phyloP scores from a whole-genome alignment of 2,113 vertebrate species.

The Oncorhynchus kisutch region DNA sequence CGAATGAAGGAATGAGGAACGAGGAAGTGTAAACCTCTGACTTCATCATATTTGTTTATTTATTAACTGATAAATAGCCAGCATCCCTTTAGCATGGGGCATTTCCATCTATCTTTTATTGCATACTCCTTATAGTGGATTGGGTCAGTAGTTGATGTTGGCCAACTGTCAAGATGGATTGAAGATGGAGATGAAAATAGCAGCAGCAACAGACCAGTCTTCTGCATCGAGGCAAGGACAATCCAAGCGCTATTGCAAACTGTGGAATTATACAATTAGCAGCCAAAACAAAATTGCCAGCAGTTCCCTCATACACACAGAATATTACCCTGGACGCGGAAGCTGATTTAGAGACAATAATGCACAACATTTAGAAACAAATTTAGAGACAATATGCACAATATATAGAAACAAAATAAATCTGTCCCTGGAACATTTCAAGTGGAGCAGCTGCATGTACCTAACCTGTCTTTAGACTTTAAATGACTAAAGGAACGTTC shows the following conservation, averaged over 20 bases:
- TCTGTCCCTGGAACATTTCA: conserved; percentile 25
- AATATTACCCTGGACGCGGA: conserved; percentile 24
- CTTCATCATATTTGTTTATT: not conserved
- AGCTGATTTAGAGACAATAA: conserved; percentile 39
- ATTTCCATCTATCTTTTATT: not conserved
- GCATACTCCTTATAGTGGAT: not conserved
- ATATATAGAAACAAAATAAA: conserved; percentile 37
- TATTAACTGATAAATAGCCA: too few relatives aligned
- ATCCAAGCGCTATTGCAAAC: conserved; percentile 36
- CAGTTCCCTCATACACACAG: conserved; percentile 38
- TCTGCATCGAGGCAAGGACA: conserved; percentile 39
- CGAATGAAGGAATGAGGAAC: not conserved
- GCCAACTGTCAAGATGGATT: conserved; percentile 59
- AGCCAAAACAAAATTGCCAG: conserved; percentile 35
- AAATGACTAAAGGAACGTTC: conserved; percentile 7
- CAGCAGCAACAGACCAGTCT: conserved; percentile 39
- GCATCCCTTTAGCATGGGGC: not conserved
- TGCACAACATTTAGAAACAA: conserved; percentile 13
- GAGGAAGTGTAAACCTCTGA: not conserved
- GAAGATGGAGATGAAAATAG: conserved; percentile 61
- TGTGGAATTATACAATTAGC: conserved; percentile 55
- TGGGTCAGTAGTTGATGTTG: conserved; percentile 34
- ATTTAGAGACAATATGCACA: conserved; percentile 42
- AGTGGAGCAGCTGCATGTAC: conserved; percentile 26
- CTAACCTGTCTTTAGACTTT: conserved; percentile 5